Percentiles rank a stretch among this genome's conserved stretches.
Conservation (phyloP, 2,113 vertebrate species). For the Dipodomys ordii region DNA sequence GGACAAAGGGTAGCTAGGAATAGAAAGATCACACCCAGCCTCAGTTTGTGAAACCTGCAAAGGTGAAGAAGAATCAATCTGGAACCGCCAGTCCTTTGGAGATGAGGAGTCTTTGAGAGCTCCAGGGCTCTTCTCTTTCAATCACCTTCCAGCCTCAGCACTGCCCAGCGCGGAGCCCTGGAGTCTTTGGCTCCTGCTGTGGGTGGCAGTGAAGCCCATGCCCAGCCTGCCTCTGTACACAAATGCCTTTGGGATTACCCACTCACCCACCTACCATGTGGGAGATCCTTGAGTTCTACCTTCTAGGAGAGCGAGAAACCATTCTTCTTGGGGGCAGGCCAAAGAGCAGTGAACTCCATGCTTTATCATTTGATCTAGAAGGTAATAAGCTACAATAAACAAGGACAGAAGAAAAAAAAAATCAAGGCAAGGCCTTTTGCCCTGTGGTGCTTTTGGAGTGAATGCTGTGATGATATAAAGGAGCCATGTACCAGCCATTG, state of each 20-base stretch:
- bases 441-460: background rate
- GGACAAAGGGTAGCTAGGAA: no score
- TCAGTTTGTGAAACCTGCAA: background rate
- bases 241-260: background rate
- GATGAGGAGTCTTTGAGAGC: no score
- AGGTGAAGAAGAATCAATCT: background rate
- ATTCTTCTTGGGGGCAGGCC: background rate
- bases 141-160: background rate
- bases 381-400: background rate
- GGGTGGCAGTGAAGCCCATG: background rate
- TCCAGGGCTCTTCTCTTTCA: no score
- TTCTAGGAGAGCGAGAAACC: background rate
- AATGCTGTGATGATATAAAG: background rate
- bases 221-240: no score
- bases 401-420: background rate
- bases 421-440: background rate
- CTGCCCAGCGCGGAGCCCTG: background rate
- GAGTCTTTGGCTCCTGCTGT: background rate
- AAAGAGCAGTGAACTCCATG: background rate
- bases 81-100: rapidly evolving
- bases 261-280: no score
- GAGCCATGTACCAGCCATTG: background rate
- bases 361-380: slow-evolving; percentile 1
- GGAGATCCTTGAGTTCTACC: background rate
- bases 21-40: no score